These are phyloP conservation scores for Thecocarcelia acutangulata DNA, from an alignment of 2,888 invertebrate genomes.

Conservation along the genomic window DNA sequence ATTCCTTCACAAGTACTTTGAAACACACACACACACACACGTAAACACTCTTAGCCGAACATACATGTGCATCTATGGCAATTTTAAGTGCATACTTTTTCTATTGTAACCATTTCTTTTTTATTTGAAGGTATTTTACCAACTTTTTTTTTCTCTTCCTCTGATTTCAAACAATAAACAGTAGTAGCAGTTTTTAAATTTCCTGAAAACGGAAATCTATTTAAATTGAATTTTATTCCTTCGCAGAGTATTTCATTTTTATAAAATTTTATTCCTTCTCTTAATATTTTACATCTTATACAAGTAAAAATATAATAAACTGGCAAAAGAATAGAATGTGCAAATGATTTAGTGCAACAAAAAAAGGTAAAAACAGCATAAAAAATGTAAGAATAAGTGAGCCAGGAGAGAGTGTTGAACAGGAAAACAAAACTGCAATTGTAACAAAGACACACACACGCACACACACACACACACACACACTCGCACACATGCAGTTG, in stretches of 20 bases:
- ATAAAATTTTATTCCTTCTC: constrained; percentile 35
- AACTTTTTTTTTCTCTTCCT: constrained; percentile 15
- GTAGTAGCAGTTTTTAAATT: constrained; percentile 74
- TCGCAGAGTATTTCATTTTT: constrained; percentile 31
- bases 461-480: neutral
- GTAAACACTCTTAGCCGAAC: neutral
- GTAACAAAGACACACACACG: constrained; percentile 6
- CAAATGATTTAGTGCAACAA: constrained; percentile 42
- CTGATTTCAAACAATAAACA: constrained; percentile 47
- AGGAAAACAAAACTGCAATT: constrained; percentile 61
- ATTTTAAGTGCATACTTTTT: constrained; percentile 36
- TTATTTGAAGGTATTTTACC: constrained; percentile 24
- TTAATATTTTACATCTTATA: constrained; percentile 49
- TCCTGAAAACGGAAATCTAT: constrained; percentile 80
- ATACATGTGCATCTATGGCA: constrained; percentile 6
- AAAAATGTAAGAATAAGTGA: neutral
- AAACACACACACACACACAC: neutral
- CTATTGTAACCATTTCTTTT: constrained; percentile 23
- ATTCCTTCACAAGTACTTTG: constrained; percentile 7
- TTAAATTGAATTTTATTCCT: constrained; percentile 77
- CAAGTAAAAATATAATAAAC: constrained; percentile 43
- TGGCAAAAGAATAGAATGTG: constrained; percentile 50
- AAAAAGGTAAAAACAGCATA: neutral
- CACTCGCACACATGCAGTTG: neutral
- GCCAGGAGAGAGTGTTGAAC: constrained; percentile 24